Evolutionary conservation across 2,113 vertebrate species (phyloP).

Genomic region (Neotragus moschatus): DNA sequence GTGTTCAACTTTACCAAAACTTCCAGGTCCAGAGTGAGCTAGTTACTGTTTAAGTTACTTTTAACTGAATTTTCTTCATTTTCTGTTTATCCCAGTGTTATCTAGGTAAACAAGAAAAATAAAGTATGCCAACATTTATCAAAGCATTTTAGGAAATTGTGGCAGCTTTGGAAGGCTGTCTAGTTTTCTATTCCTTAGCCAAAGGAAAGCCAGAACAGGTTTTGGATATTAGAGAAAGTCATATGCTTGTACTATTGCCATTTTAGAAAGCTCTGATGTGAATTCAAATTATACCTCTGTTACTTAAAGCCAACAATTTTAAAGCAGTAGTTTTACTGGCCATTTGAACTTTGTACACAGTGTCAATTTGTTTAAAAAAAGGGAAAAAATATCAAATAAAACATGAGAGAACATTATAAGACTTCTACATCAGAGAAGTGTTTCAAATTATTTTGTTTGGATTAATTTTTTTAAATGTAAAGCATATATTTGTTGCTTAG

Average conservation of each 20-base stretch:
- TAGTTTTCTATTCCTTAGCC: slow-evolving; percentile 73
- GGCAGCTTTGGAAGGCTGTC: slow-evolving; percentile 61
- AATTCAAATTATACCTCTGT: slow-evolving; percentile 80
- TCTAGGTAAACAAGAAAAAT: slow-evolving; percentile 35
- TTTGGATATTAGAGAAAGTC: slow-evolving; percentile 77
- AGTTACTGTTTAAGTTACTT: slow-evolving; percentile 31
- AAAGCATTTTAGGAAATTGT: slow-evolving; percentile 33
- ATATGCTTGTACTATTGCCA: slow-evolving; percentile 77
- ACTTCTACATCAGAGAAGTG: slow-evolving; percentile 75
- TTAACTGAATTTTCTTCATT: slow-evolving; percentile 59
- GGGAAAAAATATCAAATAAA: slow-evolving; percentile 64
- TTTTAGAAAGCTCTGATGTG: slow-evolving; percentile 77
- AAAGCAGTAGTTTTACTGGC: slow-evolving; percentile 78
- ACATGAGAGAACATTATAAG: slow-evolving; percentile 61
- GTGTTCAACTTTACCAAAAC: slow-evolving; percentile 34
- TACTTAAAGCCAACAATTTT: slow-evolving; percentile 80
- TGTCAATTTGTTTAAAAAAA: slow-evolving; percentile 73
- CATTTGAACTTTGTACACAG: slow-evolving; percentile 78
- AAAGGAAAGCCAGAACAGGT: slow-evolving; percentile 78
- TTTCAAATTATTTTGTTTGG: slow-evolving; percentile 77
- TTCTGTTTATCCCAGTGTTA: slow-evolving; percentile 69
- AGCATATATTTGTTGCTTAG: slow-evolving; percentile 72
- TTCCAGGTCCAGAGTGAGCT: slow-evolving; percentile 27
- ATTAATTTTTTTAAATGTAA: slow-evolving; percentile 76
- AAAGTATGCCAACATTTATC: slow-evolving; percentile 61